Evolutionary conservation across 2,888 invertebrate species (phyloP).

Genomic region (Cephus runcator): DNA sequence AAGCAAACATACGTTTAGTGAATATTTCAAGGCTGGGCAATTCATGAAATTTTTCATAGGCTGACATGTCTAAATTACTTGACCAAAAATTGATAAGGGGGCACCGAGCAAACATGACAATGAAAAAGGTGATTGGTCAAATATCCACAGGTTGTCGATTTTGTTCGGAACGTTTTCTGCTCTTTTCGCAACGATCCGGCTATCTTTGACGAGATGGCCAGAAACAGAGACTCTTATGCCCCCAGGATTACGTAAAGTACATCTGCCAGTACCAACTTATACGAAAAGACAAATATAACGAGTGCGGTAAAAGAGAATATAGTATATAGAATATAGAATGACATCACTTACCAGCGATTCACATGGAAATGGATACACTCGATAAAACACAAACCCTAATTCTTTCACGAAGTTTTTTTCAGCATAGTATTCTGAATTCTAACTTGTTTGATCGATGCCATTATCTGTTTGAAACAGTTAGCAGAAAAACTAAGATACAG

Average conservation of each 20-base stretch:
- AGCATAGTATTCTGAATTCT: not conserved
- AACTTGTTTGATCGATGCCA: not conserved
- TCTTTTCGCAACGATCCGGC: not conserved
- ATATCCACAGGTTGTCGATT: constrained; percentile 1
- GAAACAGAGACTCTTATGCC: too few species aligned
- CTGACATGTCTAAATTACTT: not conserved
- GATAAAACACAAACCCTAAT: not conserved
- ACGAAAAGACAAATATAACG: not conserved
- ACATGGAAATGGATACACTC: not conserved
- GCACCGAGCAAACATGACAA: not conserved
- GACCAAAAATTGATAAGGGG: not conserved
- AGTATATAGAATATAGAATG: not conserved
- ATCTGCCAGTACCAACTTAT: not conserved
- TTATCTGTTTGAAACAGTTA: not conserved
- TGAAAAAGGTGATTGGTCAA: not conserved
- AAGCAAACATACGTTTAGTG: not conserved
- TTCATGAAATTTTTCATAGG: not conserved
- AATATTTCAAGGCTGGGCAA: not conserved
- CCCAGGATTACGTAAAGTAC: too few species aligned
- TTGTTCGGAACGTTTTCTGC: not conserved
- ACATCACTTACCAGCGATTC: not conserved
- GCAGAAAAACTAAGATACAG: not conserved
- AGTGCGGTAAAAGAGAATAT: not conserved
- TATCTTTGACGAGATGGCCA: not conserved
- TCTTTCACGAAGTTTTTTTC: not conserved